Evolutionary conservation across 2,888 invertebrate genomes (phyloP), one percentile per base, ranked within the genome.

Genomic region (Scaeva pyrastri): DNA sequence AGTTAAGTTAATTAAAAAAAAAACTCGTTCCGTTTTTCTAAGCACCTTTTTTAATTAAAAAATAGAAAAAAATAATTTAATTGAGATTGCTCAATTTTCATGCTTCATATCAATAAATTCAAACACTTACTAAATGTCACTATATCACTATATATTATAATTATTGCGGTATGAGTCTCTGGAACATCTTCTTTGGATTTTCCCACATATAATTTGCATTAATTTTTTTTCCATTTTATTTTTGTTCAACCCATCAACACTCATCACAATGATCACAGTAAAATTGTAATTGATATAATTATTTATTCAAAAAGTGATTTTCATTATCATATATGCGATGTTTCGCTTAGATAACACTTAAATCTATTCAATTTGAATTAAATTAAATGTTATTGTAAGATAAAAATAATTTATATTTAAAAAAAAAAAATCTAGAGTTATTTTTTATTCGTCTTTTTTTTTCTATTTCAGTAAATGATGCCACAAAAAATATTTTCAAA

Each of bases 381-480:
- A 85, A 85, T 85, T 85, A 85, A 76, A 68, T 31, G 4, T 5
- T 5, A 31, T 31, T 4, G 8, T 5, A 4, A 31, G 31, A 31
- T 31, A 31, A 31, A 31, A 8, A 31, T 31, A 31, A 5, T 31
- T 31, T 31, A 31, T 31, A 60, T 72, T n/a, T n/a, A n/a, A n/a
- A n/a, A n/a, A n/a, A n/a, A 62, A 68, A 72, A 76, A 72, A 58
- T 58, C 16, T 36, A 58, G 31, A 36, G 11, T 36, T 56, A 2
- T 48, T 16, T 19, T 12, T 31, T 12, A 4, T 43, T 31, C 31
- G 5, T 8, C 8, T 5, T 26, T 56, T 56, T 76, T 39, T 55
- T 21, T 80, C 85, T 85, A 85, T 85, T 85, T 85, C 68, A 77
- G 85, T 80, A 73, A 85, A 80, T 85, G 85, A 85, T 81, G 85